A percentile compares a stretch with the other conserved stretches of the same genome.
Evolutionary conservation across 1,140 invertebrate species (phyloP).

Genomic region (Bombus sylvicola): DNA sequence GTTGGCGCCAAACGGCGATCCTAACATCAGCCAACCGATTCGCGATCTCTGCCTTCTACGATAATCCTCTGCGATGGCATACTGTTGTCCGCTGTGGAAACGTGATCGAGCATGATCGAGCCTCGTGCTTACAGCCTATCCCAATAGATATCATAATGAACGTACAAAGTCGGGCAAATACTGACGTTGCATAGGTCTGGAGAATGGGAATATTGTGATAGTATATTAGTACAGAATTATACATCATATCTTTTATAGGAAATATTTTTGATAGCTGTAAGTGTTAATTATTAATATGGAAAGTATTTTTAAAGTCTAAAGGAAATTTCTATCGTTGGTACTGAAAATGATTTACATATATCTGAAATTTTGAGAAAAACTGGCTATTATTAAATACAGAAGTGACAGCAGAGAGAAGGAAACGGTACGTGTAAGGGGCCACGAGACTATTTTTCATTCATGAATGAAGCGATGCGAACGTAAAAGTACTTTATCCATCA

Average conservation of each 20-base stretch:
- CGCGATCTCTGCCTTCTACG: not conserved
- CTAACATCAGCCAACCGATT: slow-evolving; percentile 1
- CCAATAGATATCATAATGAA: not conserved
- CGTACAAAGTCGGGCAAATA: not conserved
- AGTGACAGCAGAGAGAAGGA: not conserved
- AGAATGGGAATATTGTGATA: not conserved
- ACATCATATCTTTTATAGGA: not conserved
- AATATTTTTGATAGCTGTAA: not conserved
- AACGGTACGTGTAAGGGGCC: not conserved
- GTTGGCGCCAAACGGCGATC: slow-evolving; percentile 24
- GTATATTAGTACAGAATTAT: not conserved
- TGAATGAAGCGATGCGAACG: not conserved
- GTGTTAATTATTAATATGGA: not conserved
- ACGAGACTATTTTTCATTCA: not conserved
- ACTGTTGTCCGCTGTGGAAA: not conserved
- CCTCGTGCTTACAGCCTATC: not conserved
- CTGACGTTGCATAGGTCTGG: not conserved
- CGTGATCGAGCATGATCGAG: slow-evolving; percentile 7
- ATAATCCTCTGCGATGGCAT: not conserved
- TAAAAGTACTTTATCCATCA: not conserved
- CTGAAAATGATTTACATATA: not conserved
- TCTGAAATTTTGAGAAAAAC: not conserved
- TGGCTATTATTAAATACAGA: not conserved
- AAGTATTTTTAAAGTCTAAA: not conserved
- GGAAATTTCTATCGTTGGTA: not conserved